Evolutionary conservation across 2,113 vertebrate species (phyloP).

Genomic region (Rhabdornis inornatus): DNA sequence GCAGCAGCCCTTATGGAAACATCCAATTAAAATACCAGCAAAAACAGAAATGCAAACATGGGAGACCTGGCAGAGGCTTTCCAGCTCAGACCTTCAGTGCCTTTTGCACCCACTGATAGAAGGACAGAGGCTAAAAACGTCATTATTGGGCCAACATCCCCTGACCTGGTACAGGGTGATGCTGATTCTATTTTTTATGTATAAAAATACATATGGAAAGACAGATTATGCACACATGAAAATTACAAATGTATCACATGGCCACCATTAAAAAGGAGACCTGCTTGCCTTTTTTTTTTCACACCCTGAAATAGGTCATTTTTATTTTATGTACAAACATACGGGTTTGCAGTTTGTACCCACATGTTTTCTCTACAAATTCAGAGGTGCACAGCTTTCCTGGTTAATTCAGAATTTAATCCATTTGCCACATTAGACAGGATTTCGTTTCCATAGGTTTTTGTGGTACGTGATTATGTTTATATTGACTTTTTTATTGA

Average conservation of each 20-base stretch:
- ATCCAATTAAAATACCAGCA: conserved; percentile 21
- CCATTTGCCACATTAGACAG: background rate
- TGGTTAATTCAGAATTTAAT: background rate
- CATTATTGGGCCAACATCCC: background rate
- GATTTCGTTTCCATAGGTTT: background rate
- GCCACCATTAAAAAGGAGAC: background rate
- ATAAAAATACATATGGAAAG: background rate
- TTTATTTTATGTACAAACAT: conserved; percentile 31
- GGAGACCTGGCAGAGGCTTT: background rate
- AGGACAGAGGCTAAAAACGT: background rate
- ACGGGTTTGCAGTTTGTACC: conserved; percentile 14
- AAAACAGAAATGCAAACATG: background rate
- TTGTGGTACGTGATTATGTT: background rate
- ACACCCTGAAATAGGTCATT: background rate
- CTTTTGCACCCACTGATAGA: background rate
- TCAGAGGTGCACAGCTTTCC: background rate
- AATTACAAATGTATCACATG: background rate
- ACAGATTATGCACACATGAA: background rate
- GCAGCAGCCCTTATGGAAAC: conserved; percentile 17
- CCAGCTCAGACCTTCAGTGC: background rate
- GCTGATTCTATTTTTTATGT: background rate
- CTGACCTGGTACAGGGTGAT: background rate
- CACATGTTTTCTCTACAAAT: background rate
- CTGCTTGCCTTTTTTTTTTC: background rate
- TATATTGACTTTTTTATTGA: background rate